Conservation (phyloP, 2,113 vertebrate species). For the Phyllopteryx taeniolatus region DNA sequence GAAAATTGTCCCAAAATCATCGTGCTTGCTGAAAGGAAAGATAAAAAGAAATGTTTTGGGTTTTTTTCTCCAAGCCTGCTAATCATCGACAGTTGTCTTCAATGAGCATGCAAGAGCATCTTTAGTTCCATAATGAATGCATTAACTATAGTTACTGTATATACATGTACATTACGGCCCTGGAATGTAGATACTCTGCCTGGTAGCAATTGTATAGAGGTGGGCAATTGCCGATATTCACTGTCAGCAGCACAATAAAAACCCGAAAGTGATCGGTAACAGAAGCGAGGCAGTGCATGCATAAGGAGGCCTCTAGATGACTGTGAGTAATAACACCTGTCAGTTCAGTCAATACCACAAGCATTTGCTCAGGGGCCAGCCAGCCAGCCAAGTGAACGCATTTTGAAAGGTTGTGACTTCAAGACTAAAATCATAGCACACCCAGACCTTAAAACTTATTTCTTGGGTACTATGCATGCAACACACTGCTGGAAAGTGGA, state of each 20-base stretch:
- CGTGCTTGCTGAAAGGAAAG: background rate
- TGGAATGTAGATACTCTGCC: background rate
- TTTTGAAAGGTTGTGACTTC: background rate
- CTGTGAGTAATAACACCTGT: background rate
- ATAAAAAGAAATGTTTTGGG: too few relatives aligned
- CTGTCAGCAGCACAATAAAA: background rate
- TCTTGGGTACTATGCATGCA: background rate
- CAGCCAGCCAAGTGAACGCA: background rate
- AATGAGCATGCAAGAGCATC: background rate
- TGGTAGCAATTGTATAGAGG: background rate
- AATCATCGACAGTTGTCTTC: background rate
- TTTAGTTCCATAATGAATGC: background rate
- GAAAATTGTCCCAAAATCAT: background rate
- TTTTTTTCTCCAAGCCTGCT: background rate
- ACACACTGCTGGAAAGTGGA: background rate
- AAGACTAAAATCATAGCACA: background rate
- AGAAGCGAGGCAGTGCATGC: background rate
- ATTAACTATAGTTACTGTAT: background rate
- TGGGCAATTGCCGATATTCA: background rate
- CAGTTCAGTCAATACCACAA: conserved; percentile 1
- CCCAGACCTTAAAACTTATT: background rate
- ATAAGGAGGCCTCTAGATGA: background rate
- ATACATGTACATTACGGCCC: background rate
- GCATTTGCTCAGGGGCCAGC: background rate
- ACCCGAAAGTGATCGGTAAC: background rate